Evolutionary conservation across 2,113 vertebrate genomes (phyloP), one percentile per base, ranked within the genome.

Genomic region (Mormoops blainvillei): DNA sequence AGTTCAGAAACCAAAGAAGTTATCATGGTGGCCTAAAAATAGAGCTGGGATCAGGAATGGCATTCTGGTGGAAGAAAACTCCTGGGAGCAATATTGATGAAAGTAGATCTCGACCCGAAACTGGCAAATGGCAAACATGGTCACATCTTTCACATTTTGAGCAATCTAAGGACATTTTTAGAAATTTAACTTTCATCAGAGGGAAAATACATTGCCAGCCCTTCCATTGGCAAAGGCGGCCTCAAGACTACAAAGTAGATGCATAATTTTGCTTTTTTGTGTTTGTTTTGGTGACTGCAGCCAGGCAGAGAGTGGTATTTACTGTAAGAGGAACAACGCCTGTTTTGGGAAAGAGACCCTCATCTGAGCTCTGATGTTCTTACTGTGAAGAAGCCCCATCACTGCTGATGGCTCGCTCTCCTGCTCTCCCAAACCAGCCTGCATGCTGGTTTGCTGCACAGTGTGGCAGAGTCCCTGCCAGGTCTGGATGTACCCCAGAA

Each of bases 1-100:
- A 98, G 98, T 98, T 97, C 97, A 98, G 98, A 97, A 97, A 98
- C 98, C 98, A 97, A 98, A 98, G 97, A 98, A 98, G 98, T 98
- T 98, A 98, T 98, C 97, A 98, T 92, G 97, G 98, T 97, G 98
- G 98, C 98, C 98, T 98, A 98, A 97, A 98, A 98, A 98, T 96
- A 98, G 97, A 98, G 97, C 96, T 97, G 98, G 97, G 98, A 98
- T 98, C 97, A 89, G 97, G 94, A 97, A 97, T 97, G 95, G 98
- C 98, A 97, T 97, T 98, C 98, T 98, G 98, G 98, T 97, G 97
- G 97, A 97, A 96, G 98, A 95, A 97, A 95, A 96, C 96, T 97
- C 94, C 94, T 71, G 2, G 94, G 98, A 97, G 97, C 97, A 98
- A 97, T 97, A 97, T 78, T 87, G 73, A 76, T 97, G 95, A 97